These are phyloP conservation scores for Phortica okadai DNA, from an alignment of 2,888 invertebrate genomes.

Conservation along the genomic window DNA sequence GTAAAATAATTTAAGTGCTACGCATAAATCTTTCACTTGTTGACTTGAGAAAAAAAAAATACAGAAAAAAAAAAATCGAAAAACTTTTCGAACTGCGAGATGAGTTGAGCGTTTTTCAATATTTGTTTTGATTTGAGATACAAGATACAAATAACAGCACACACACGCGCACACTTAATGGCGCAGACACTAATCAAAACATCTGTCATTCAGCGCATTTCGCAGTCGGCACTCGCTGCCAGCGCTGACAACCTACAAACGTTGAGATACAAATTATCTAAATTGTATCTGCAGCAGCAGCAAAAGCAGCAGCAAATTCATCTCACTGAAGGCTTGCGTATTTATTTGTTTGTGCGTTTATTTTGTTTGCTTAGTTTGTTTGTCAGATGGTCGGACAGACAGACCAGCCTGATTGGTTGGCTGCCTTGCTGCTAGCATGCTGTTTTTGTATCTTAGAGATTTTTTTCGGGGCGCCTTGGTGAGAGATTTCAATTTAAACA, in stretches of 20 bases:
- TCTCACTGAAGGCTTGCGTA: slow-evolving; percentile 54
- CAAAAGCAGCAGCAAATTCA: slow-evolving; percentile 58
- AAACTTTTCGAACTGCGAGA: not conserved
- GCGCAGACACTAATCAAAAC: slow-evolving; percentile 62
- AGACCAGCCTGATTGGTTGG: slow-evolving; percentile 47
- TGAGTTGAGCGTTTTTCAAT: slow-evolving; percentile 48
- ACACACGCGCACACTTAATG: not conserved
- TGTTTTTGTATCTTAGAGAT: not conserved
- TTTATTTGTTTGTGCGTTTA: slow-evolving; percentile 43
- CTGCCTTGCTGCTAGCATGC: slow-evolving; percentile 10
- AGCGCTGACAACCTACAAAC: slow-evolving; percentile 58
- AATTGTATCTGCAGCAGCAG: slow-evolving; percentile 64
- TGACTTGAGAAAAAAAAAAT: slow-evolving; percentile 59
- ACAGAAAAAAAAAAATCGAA: slow-evolving; percentile 30
- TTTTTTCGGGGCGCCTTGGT: slow-evolving; percentile 53
- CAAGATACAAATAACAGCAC: slow-evolving; percentile 24
- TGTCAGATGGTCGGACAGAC: not conserved
- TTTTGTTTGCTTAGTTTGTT: not conserved
- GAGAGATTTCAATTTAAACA: slow-evolving; percentile 72
- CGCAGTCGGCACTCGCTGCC: slow-evolving; percentile 38
- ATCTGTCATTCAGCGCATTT: slow-evolving; percentile 69
- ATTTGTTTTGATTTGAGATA: slow-evolving; percentile 64
- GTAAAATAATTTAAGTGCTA: slow-evolving; percentile 58
- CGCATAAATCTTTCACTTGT: slow-evolving; percentile 74
- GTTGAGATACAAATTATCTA: slow-evolving; percentile 73